Conservation (phyloP, 2,888 invertebrate species). For the Drosophila lutescens region DNA sequence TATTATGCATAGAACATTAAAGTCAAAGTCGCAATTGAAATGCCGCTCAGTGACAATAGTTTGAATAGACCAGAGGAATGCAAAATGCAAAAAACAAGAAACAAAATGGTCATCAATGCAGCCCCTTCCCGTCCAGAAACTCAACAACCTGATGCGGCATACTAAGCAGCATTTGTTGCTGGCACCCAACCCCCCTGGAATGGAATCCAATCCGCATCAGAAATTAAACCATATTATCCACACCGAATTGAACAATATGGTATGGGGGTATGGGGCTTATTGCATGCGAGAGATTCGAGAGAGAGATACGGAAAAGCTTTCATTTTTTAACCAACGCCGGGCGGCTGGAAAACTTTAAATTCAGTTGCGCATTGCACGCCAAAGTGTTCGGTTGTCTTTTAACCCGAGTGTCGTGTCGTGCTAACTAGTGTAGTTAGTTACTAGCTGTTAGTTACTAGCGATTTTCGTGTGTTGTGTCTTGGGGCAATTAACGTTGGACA, state of each 20-base stretch:
- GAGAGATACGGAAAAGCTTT: constrained; percentile 30
- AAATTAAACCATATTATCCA: constrained; percentile 33
- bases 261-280: constrained; percentile 1
- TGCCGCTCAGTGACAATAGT: constrained; percentile 59
- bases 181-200: constrained; percentile 17
- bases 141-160: constrained; percentile 49
- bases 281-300: constrained; percentile 55
- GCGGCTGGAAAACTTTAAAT: constrained; percentile 48
- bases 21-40: constrained; percentile 57
- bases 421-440: constrained; percentile 13
- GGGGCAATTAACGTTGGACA: constrained; percentile 19
- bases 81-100: constrained; percentile 21
- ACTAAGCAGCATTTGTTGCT: constrained; percentile 48
- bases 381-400: constrained; percentile 60
- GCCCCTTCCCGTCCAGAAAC: constrained; percentile 8
- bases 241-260: constrained; percentile 1
- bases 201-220: constrained; percentile 31
- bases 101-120: neutral
- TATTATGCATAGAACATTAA: constrained; percentile 65
- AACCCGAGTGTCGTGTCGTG: constrained; percentile 2
- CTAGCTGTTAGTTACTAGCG: neutral
- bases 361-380: constrained; percentile 79
- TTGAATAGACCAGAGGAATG: constrained; percentile 61
- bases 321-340: constrained; percentile 21
- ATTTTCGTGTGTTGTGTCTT: constrained; percentile 14